phyloP scores from a whole-genome alignment of 2,888 invertebrate species.

The Erebia epiphron region DNA sequence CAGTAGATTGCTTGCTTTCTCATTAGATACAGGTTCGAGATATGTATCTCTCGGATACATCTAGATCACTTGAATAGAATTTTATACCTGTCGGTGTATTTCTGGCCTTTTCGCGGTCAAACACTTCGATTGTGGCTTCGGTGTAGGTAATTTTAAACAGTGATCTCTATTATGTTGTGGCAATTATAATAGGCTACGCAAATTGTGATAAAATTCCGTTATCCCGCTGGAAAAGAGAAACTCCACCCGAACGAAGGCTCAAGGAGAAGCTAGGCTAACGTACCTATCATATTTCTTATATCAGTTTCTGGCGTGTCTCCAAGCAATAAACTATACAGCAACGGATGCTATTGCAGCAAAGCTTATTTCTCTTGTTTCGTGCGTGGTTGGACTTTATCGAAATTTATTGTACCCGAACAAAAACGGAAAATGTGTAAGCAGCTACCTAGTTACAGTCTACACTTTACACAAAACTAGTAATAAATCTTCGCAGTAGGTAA shows the following conservation, averaged over 20 bases:
- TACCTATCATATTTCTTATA: slow-evolving; percentile 10
- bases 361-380: slow-evolving; percentile 21
- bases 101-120: too few species aligned
- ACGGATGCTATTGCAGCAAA: slow-evolving; percentile 25
- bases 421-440: slow-evolving; percentile 3
- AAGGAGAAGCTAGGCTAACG: background rate
- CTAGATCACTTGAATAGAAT: too few species aligned
- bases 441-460: background rate
- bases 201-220: too few species aligned
- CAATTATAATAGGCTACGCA: too few species aligned
- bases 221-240: too few species aligned
- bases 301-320: slow-evolving; percentile 30
- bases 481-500: background rate
- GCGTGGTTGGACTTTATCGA: slow-evolving; percentile 32
- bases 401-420: slow-evolving; percentile 31
- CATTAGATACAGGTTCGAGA: background rate
- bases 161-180: too few species aligned
- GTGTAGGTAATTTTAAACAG: too few species aligned
- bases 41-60: background rate
- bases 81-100: too few species aligned
- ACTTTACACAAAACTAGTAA: slow-evolving; percentile 11
- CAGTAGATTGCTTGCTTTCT: background rate
- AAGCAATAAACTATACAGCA: slow-evolving; percentile 30
- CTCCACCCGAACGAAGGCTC: background rate
- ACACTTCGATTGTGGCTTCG: too few species aligned